A percentile compares a stretch with the other conserved stretches of the same genome.
These are phyloP conservation scores for Apis dorsata DNA, from an alignment of 1,140 invertebrate species.

Conservation along the genomic window DNA sequence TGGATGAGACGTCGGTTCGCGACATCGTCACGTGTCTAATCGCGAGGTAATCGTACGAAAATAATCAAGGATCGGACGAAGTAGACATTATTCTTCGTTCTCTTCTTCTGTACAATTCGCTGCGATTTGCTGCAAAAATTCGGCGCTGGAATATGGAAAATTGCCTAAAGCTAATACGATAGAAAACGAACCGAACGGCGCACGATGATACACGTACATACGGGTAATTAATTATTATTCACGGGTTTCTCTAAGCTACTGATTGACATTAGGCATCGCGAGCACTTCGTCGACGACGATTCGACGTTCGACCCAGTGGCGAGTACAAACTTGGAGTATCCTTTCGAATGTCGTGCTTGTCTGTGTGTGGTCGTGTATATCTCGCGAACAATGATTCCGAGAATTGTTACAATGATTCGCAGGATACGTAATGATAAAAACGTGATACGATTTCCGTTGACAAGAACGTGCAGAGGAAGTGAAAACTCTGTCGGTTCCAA, in stretches of 20 bases:
- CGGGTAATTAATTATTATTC: neutral
- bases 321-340: neutral
- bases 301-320: neutral
- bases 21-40: slow-evolving; percentile 28
- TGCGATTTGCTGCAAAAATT: neutral
- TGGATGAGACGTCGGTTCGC: slow-evolving; percentile 11
- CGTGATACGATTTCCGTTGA: slow-evolving; percentile 1
- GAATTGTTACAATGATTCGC: neutral
- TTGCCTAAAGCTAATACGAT: slow-evolving; percentile 19
- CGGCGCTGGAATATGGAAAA: slow-evolving; percentile 18
- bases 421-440: neutral
- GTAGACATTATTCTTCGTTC: slow-evolving; percentile 1
- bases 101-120: slow-evolving; percentile 24
- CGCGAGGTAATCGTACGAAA: slow-evolving; percentile 43
- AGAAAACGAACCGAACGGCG: slow-evolving; percentile 40
- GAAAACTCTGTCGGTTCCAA: slow-evolving; percentile 4
- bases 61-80: slow-evolving; percentile 41
- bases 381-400: neutral
- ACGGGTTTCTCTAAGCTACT: slow-evolving; percentile 26
- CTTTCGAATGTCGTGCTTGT: neutral
- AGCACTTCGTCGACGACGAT: slow-evolving; percentile 16
- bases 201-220: slow-evolving; percentile 18
- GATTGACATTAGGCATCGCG: slow-evolving; percentile 45
- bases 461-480: neutral
- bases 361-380: neutral